Evolutionary conservation across 2,888 invertebrate genomes (phyloP), one percentile per base, ranked within the genome.

Genomic region (Acanthoscelides obtectus): DNA sequence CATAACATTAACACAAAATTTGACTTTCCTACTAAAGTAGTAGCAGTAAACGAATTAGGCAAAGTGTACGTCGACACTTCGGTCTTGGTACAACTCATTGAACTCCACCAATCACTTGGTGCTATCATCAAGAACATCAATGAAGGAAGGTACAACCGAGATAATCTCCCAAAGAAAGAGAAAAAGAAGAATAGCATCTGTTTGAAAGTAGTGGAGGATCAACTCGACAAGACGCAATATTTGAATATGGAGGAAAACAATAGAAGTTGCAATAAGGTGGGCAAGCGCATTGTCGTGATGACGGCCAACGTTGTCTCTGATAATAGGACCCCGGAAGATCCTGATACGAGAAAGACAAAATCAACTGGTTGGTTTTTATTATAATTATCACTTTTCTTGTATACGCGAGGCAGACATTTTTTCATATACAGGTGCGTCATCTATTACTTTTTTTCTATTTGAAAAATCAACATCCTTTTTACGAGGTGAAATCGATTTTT

Each of bases 41-140:
- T 76, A n/a, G 74, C 72, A 63, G 71, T 74, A 0, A 77, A 77
- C 70, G 69, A 74, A 70, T 69, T 66, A 8, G 77, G 77, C 0
- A 72, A 73, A 64, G 75, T 79, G 69, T 76, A 72, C 63, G 73
- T 79, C 19, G 77, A 77, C 65, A 77, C 78, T 2, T 64, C 74
- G 22, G 72, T 78, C 68, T 72, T 79, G 65, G 65, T 77, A 22
- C 75, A 77, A 27, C 71, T 79, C 22, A 75, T 79, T 19, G 78
- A 78, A 65, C 70, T 79, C 8, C 75, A 78, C 66, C 75, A 75
- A 27, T 63, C 73, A 21, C 64, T 79, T 20, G 77, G 77, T 45
- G 71, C 75, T 45, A 72, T 77, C n/a, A 77, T 76, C 67, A 69
- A 73, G 20, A 70, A 72, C 68, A 45, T 74, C 25, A 65, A 72